Evolutionary conservation across 2,113 vertebrate genomes (phyloP), one percentile per base, ranked within the genome.

Genomic region (Eurystomus gularis): DNA sequence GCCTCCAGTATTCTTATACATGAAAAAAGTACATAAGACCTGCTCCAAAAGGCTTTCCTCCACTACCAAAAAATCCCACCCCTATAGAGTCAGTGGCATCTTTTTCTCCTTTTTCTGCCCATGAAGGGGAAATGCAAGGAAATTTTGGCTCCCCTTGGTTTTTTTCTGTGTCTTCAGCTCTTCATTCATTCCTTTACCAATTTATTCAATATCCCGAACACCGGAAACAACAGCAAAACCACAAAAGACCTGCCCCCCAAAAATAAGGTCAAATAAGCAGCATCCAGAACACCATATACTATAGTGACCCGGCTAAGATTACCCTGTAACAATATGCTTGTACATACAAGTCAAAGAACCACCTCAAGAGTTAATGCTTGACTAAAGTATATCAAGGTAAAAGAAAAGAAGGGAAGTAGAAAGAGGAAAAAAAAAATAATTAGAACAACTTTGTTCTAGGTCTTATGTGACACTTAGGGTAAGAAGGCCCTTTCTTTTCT

Each of bases 11-110:
- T 25, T 48, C 21, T 75, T 46, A 79, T 3, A 49, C 1, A 8
- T 0, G 1, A 31, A 65, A n/a, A 49, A 82, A 81, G 29, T 39
- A 71, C 0, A 0, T 13, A 40, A 44, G 23, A 46, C 25, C 21
- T 51, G 23, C n/a, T 88, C n/a, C 35, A 58, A 58, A 80, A 37
- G 15, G 21, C 35, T 46, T 25, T 21, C 21, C 14, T 54, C 51
- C 33, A 37, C 13, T 39, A 60, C 26, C 84, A 75, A 87, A 61
- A 49, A 58, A 42, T 8, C 24, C 24, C 14, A 79, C 18, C 7
- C 29, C 42, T 37, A 9, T 8, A 17, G 20, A 84, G 13, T 60
- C 57, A 65, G 21, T 3, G 1, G 10, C 31, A 54, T 37, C 28
- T 26, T 84, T 31, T 49, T 25, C 17, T 54, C 10, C 17, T 26